Base-by-base conservation (phyloP, 1,140 invertebrate species). In the Drosophila bipectinata region DNA sequence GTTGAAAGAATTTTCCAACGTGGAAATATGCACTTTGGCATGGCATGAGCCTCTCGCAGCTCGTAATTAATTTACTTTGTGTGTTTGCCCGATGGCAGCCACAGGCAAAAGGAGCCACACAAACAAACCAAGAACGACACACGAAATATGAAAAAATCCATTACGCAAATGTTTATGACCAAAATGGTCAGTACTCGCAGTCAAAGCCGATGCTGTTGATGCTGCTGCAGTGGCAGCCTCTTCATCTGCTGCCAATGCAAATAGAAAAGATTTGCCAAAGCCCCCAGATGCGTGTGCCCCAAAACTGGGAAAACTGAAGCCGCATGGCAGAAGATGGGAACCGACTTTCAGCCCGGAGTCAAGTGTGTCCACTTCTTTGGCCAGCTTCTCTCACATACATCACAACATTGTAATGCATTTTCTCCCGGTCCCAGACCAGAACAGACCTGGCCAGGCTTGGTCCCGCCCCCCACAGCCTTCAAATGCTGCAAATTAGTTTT, bases 1-100 rank as follows among this genome's bases (percentile, higher is more conserved):
- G 12, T 58, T 34, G 32, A 56, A 47, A 57, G 59, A 77, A 72
- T 66, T 49, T 44, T 45, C 61, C 76, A 72, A 79, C 76, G 55
- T 59, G 77, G 12, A 62, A 64, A 73, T 58, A 63, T 76, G 47
- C 57, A 77, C 59, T 53, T 67, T 64, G 56, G 58, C 67, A 72
- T 55, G 58, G 41, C 14, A 14, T 44, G 14, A 44, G 15, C 41
- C 41, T 15, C 41, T 44, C 41, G 41, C 41, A 44, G 76, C 83
- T 88, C 84, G 83, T 88, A 88, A 88, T 88, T 88, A 88, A 88
- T 88, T 88, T 88, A 88, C 83, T 88, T 88, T 88, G 83, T 88
- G 83, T 88, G 84, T 88, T 89, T 73, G 68, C 58, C 71, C 69
- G 61, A 47, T 77, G 83, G 78, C 83, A 88, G 75, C 77, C 59